Percentiles rank a stretch among this genome's conserved stretches.
Conservation (phyloP, 2,888 invertebrate genomes). For the Drosophila putrida region DNA sequence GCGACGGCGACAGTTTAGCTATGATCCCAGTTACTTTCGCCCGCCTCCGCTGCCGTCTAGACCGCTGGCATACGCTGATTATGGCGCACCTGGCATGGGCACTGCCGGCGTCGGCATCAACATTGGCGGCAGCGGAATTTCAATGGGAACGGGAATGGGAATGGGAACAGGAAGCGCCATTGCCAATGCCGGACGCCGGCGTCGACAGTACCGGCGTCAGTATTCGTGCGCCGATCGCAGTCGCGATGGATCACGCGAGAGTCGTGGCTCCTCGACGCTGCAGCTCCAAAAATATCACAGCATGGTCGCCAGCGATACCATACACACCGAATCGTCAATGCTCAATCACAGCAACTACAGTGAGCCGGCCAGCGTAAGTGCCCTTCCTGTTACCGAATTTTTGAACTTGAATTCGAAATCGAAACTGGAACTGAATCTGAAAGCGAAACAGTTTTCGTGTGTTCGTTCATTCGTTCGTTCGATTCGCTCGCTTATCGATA, state of each 20-base stretch:
- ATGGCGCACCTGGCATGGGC: slow-evolving; percentile 41
- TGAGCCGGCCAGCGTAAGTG: slow-evolving; percentile 83
- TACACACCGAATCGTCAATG: slow-evolving; percentile 77
- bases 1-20: slow-evolving; percentile 85
- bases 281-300: slow-evolving; percentile 72
- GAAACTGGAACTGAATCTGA: slow-evolving; percentile 13
- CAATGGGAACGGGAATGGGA: slow-evolving; percentile 19
- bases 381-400: slow-evolving; percentile 10
- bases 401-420: slow-evolving; percentile 12
- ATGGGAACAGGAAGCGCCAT: slow-evolving; percentile 9
- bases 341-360: slow-evolving; percentile 78
- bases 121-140: slow-evolving; percentile 12
- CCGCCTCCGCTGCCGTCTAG: slow-evolving; percentile 73
- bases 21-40: slow-evolving; percentile 84
- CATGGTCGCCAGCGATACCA: slow-evolving; percentile 79
- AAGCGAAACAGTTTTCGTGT: slow-evolving; percentile 10
- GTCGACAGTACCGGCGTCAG: slow-evolving; percentile 84
- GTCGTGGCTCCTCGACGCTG: slow-evolving; percentile 80
- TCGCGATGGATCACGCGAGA: slow-evolving; percentile 83
- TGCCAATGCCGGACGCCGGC: slow-evolving; percentile 79
- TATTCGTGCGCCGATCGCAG: slow-evolving; percentile 84
- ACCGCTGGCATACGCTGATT: slow-evolving; percentile 70
- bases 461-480: slow-evolving; percentile 31
- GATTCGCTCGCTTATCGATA: slow-evolving; percentile 55
- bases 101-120: slow-evolving; percentile 50